Evolutionary conservation across 2,888 invertebrate species (phyloP).

Genomic region (Villa cingulata): DNA sequence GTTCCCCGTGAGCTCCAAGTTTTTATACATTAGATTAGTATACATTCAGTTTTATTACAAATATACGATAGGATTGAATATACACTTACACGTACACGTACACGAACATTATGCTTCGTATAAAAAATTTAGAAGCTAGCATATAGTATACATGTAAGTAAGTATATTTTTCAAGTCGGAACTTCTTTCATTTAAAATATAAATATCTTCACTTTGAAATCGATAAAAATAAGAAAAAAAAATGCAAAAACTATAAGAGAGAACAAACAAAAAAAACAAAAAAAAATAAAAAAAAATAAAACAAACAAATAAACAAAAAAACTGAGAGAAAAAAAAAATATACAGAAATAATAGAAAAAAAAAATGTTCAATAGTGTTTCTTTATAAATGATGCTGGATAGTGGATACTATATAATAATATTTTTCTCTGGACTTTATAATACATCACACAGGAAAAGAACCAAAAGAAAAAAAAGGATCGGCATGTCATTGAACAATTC

Average conservation of each 20-base stretch:
- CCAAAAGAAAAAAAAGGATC: background rate
- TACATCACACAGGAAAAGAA: background rate
- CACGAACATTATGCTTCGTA: no score
- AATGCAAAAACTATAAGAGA: background rate
- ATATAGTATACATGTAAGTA: no score
- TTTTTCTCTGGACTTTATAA: background rate
- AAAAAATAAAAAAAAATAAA: slow-evolving; percentile 6
- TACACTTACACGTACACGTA: no score
- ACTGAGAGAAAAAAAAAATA: background rate
- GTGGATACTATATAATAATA: background rate
- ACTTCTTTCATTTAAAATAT: no score
- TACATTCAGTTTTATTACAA: no score
- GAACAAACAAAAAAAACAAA: background rate
- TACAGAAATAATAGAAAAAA: slow-evolving; percentile 1
- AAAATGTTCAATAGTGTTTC: background rate
- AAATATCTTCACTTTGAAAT: slow-evolving; percentile 9
- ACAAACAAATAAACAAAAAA: slow-evolving; percentile 2
- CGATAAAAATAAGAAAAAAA: slow-evolving; percentile 11
- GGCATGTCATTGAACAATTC: background rate
- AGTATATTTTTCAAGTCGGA: no score
- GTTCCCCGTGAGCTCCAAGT: slow-evolving; percentile 7
- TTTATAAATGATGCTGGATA: slow-evolving; percentile 3
- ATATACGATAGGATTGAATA: no score
- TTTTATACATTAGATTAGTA: no score
- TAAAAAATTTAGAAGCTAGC: no score